These are phyloP conservation scores for Pipra filicauda DNA, from an alignment of 2,113 vertebrate genomes.

Conservation along the genomic window DNA sequence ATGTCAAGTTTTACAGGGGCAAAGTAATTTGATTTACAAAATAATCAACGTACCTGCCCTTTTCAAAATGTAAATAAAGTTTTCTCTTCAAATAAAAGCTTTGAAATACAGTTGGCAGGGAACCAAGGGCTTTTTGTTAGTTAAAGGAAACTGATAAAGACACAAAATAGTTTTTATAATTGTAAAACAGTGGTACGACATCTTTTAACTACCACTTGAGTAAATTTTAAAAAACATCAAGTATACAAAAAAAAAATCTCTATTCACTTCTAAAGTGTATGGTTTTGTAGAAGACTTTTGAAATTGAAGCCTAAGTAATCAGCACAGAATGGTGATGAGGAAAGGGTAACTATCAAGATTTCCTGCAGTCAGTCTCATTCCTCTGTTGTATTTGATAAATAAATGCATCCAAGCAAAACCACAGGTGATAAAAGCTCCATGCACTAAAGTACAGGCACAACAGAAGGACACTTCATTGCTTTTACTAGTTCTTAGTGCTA, in stretches of 20 bases:
- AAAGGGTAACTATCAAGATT: neutral
- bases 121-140: neutral
- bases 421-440: neutral
- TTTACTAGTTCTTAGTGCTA: neutral
- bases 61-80: neutral
- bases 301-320: neutral
- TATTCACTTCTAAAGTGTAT: neutral
- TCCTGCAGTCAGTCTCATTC: neutral
- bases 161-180: neutral
- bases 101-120: neutral
- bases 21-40: neutral
- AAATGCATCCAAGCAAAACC: neutral
- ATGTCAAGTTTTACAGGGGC: neutral
- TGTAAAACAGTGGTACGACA: neutral
- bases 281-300: neutral
- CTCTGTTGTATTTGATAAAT: neutral
- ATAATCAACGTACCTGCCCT: neutral
- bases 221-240: neutral
- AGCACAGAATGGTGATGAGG: neutral
- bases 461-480: neutral
- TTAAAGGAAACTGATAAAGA: neutral
- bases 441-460: neutral
- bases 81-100: neutral
- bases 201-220: neutral
- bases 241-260: neutral